Evolutionary conservation across 2,797 vertebrate genomes (phyloP).

Genomic region (Diplodus puntazzo): DNA sequence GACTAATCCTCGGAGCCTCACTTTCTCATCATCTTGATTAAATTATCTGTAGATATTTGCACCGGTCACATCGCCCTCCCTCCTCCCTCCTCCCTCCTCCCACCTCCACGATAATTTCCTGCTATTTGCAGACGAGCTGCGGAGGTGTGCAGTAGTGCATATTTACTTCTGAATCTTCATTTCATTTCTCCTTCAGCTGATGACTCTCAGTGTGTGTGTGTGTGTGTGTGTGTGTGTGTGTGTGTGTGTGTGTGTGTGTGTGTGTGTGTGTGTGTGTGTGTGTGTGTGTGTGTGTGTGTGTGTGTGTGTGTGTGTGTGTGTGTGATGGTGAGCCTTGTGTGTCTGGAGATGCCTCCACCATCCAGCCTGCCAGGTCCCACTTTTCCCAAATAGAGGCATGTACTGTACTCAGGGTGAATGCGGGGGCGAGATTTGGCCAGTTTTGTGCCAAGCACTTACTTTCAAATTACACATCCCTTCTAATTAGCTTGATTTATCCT

Average conservation of each 20-base stretch:
- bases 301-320: constrained; percentile 36
- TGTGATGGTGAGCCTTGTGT: constrained; percentile 26
- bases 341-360: constrained; percentile 25
- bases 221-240: no score
- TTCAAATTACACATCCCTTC: constrained; percentile 55
- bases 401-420: constrained; percentile 30
- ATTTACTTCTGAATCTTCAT: constrained; percentile 33
- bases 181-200: constrained; percentile 32
- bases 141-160: constrained; percentile 48
- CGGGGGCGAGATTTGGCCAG: constrained; percentile 34
- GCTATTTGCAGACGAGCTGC: constrained; percentile 43
- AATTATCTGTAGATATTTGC: constrained; percentile 10
- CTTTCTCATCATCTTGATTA: constrained; percentile 8
- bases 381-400: constrained; percentile 34
- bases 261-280: constrained; percentile 19
- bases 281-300: no score
- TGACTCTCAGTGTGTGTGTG: constrained; percentile 35
- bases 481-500: constrained; percentile 63
- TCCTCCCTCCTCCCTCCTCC: constrained; percentile 27
- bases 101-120: constrained; percentile 50
- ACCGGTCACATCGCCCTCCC: constrained; percentile 12
- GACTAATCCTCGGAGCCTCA: background rate
- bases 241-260: constrained; percentile 36
- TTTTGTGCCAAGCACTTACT: constrained; percentile 48
- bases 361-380: constrained; percentile 32